Percentiles rank a stretch among this genome's conserved stretches.
These are phyloP conservation scores for Drosophila asahinai DNA, from an alignment of 1,140 invertebrate species.

Conservation along the genomic window DNA sequence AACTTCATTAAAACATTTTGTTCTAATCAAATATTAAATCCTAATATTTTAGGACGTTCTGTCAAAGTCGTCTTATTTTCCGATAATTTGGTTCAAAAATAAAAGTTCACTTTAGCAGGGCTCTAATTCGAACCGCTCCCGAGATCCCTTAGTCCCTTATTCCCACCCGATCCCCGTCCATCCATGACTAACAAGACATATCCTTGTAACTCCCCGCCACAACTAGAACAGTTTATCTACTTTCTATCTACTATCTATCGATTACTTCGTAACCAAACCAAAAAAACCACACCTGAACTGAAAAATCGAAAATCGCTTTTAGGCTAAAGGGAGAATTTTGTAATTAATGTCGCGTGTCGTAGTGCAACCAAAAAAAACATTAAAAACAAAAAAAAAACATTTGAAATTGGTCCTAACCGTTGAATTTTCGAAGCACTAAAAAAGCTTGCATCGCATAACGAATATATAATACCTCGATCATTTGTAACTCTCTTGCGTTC, in stretches of 20 bases:
- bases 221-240: slow-evolving; percentile 75
- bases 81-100: too few relatives aligned
- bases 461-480: slow-evolving; percentile 57
- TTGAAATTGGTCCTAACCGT: slow-evolving; percentile 68
- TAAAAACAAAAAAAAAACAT: slow-evolving; percentile 26
- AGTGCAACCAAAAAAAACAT: slow-evolving; percentile 53
- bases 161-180: slow-evolving; percentile 15
- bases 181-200: slow-evolving; percentile 61
- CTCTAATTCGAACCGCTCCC: slow-evolving; percentile 40
- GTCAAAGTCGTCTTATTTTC: too few relatives aligned
- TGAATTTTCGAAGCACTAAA: slow-evolving; percentile 81
- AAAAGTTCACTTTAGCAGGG: neutral
- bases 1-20: too few relatives aligned
- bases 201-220: slow-evolving; percentile 66
- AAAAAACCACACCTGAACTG: slow-evolving; percentile 62
- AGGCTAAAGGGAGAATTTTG: slow-evolving; percentile 83
- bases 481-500: slow-evolving; percentile 71
- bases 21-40: too few relatives aligned
- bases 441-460: slow-evolving; percentile 66
- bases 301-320: slow-evolving; percentile 78
- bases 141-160: slow-evolving; percentile 2
- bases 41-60: too few relatives aligned
- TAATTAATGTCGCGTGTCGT: slow-evolving; percentile 72
- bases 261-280: slow-evolving; percentile 47
- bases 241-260: slow-evolving; percentile 69